A percentile compares a stretch with the other conserved stretches of the same genome.
Evolutionary conservation across 2,888 invertebrate genomes (phyloP).

Genomic region (Scaptomyza caliginosa): DNA sequence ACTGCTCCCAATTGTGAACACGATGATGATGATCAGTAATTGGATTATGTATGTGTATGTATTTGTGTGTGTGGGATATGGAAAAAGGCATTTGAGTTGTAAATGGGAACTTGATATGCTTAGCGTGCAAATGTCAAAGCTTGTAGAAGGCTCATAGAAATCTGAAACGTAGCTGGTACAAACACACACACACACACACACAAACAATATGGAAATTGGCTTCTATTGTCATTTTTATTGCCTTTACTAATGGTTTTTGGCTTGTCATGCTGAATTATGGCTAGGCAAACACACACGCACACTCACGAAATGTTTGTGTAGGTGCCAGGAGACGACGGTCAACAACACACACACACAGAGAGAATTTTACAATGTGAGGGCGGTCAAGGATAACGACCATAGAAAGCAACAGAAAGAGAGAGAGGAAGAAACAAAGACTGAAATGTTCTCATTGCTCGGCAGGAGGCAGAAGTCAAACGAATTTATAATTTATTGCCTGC

Average conservation of each 20-base stretch:
- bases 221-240: conserved; percentile 80
- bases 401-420: conserved; percentile 8
- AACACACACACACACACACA: conserved; percentile 24
- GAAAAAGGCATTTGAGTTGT: conserved; percentile 8
- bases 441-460: conserved; percentile 47
- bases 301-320: conserved; percentile 16
- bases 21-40: conserved; percentile 57
- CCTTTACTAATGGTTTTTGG: conserved; percentile 78
- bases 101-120: conserved; percentile 48
- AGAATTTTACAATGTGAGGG: conserved; percentile 59
- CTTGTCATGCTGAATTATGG: conserved; percentile 77
- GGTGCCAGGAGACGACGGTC: conserved; percentile 58
- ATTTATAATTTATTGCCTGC: conserved; percentile 74
- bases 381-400: conserved; percentile 76
- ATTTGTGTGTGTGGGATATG: not conserved
- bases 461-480: conserved; percentile 78
- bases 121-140: conserved; percentile 26
- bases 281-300: conserved; percentile 34
- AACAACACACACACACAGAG: conserved; percentile 25
- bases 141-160: conserved; percentile 10
- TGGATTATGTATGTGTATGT: conserved; percentile 37
- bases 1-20: conserved; percentile 8
- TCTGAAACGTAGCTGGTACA: conserved; percentile 16
- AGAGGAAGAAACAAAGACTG: conserved; percentile 26
- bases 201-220: conserved; percentile 75